phyloP scores from a whole-genome alignment of 2,888 invertebrate species.

The Drosophila phalerata region DNA sequence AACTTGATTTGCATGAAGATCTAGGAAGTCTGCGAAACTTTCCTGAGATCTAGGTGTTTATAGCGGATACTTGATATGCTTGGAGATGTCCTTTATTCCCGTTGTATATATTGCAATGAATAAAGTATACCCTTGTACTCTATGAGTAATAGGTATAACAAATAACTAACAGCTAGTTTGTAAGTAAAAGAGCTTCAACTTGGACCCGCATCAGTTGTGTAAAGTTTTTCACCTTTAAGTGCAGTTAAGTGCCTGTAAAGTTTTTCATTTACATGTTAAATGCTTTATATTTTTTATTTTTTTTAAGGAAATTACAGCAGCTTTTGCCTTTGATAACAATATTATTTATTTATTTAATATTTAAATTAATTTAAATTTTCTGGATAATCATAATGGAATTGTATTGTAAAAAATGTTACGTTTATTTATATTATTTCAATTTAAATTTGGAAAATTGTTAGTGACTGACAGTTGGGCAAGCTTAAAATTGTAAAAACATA shows the following conservation, averaged over 20 bases:
- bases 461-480: too few species aligned
- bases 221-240: not conserved
- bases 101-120: too few species aligned
- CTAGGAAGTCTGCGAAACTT: too few species aligned
- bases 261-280: not conserved
- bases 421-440: not conserved
- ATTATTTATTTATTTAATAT: not conserved
- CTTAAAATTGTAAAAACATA: not conserved
- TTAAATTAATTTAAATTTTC: not conserved
- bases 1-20: too few species aligned
- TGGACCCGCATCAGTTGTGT: not conserved
- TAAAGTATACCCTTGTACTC: too few species aligned
- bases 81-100: too few species aligned
- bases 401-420: too few species aligned
- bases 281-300: not conserved
- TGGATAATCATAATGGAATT: too few species aligned
- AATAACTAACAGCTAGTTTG: conserved; percentile 5
- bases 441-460: not conserved
- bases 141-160: not conserved
- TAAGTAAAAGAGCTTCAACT: not conserved
- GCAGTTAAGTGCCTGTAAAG: not conserved
- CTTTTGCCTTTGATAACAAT: not conserved
- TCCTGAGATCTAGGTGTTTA: too few species aligned
- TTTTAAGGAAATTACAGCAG: not conserved
- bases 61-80: too few species aligned